Evolutionary conservation across 92 coral and sea anemone genomes (phyloP).

Genomic region (Scolanthus callimorphus): DNA sequence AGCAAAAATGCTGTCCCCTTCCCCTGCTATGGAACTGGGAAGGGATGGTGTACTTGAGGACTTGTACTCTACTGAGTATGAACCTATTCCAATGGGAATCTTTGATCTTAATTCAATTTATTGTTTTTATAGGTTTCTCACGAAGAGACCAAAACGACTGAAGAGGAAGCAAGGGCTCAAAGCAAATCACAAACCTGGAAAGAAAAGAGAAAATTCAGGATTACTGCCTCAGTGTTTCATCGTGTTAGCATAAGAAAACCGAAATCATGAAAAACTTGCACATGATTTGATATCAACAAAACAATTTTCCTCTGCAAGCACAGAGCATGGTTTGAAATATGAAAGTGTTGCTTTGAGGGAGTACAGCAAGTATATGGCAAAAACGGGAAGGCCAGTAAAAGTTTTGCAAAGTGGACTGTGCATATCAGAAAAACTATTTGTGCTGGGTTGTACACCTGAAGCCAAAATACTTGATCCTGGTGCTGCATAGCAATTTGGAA

Average conservation of each 20-base stretch:
- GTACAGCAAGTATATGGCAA: constrained; percentile 31
- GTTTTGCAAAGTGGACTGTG: constrained; percentile 43
- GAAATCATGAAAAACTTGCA: constrained; percentile 44
- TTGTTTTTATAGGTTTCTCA: not conserved
- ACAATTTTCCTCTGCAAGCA: constrained; percentile 7
- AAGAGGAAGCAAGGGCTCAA: not conserved
- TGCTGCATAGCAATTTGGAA: constrained; percentile 40
- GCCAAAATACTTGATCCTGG: constrained; percentile 46
- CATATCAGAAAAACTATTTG: constrained; percentile 31
- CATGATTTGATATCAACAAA: constrained; percentile 41
- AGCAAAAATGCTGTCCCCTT: too few species aligned
- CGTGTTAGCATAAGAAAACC: constrained; percentile 19
- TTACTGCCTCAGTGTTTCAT: constrained; percentile 48
- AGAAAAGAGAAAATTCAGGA: constrained; percentile 33
- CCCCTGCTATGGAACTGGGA: too few species aligned
- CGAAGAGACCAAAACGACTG: not conserved
- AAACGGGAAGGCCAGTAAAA: constrained; percentile 37
- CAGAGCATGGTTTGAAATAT: constrained; percentile 52
- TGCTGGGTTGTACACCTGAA: constrained; percentile 62
- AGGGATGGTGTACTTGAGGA: too few species aligned
- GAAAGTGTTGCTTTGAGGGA: constrained; percentile 47
- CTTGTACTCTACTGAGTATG: too few species aligned
- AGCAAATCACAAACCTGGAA: constrained; percentile 5
- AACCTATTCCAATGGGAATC: too few species aligned
- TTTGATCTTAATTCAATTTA: too few species aligned